phyloP scores from a whole-genome alignment of 2,113 vertebrate species.

The Candoia aspera region DNA sequence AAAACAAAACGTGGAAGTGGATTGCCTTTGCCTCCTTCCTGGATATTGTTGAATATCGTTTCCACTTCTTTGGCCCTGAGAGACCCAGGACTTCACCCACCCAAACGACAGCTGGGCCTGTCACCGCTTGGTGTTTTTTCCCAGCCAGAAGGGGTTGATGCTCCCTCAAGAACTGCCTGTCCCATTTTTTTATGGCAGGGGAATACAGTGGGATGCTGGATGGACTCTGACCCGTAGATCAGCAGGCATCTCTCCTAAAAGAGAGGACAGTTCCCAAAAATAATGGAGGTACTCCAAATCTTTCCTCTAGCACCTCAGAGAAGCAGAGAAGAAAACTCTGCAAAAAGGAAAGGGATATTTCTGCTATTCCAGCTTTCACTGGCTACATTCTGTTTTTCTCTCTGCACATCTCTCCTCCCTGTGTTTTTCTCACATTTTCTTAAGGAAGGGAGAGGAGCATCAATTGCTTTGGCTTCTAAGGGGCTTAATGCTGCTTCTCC shows the following conservation, averaged over 20 bases:
- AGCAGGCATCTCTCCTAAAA: neutral
- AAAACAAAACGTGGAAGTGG: neutral
- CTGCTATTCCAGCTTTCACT: neutral
- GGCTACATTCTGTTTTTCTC: neutral
- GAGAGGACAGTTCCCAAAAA: neutral
- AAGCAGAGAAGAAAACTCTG: no score
- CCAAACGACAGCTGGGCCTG: neutral
- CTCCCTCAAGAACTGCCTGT: neutral
- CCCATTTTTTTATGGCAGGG: neutral
- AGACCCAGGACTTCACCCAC: neutral
- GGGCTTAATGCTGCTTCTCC: slow-evolving; percentile 23
- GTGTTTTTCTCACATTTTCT: neutral
- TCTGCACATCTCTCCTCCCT: neutral
- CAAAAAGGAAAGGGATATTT: no score
- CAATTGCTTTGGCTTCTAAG: neutral
- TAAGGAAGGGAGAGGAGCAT: neutral
- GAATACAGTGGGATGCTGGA: neutral
- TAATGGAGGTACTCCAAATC: neutral
- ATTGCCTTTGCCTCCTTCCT: neutral
- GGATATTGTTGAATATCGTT: neutral
- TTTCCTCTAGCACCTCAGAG: neutral
- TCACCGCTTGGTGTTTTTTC: no score
- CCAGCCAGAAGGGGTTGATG: neutral
- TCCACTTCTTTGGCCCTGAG: neutral
- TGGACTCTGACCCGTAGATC: neutral